These are phyloP conservation scores for Lagopus muta DNA, from an alignment of 2,113 vertebrate genomes.

Conservation along the genomic window DNA sequence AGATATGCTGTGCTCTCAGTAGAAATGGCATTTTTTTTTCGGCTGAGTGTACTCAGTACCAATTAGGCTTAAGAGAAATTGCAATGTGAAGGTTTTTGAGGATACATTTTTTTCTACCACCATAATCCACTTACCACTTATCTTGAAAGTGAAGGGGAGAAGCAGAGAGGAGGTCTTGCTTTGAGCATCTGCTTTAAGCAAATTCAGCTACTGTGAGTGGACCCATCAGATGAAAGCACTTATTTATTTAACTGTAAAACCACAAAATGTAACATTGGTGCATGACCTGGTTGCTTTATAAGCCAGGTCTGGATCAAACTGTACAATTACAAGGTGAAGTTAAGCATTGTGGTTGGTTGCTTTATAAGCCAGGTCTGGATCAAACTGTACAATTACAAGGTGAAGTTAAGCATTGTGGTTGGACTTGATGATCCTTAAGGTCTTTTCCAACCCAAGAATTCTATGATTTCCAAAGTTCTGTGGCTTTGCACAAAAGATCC, in stretches of 20 bases:
- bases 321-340: background rate
- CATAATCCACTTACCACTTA: background rate
- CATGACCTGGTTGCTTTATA: background rate
- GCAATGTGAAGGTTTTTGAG: background rate
- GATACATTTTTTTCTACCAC: background rate
- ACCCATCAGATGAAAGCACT: background rate
- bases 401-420: background rate
- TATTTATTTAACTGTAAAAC: background rate
- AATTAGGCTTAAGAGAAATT: background rate
- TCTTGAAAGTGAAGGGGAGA: background rate
- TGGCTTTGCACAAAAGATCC: background rate
- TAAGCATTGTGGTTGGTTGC: no score
- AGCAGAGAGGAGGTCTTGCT: background rate
- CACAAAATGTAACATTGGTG: background rate
- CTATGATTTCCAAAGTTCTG: background rate
- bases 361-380: background rate
- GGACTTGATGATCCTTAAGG: no score
- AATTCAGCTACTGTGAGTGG: background rate
- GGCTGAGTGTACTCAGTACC: background rate
- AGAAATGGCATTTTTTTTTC: background rate
- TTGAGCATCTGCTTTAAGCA: background rate
- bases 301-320: background rate
- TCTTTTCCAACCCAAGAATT: no score
- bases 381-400: background rate
- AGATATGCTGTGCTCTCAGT: background rate